Percentiles rank a stretch among this genome's conserved stretches.
Conservation (phyloP, 2,888 invertebrate species). For the Crocallis elinguaria region DNA sequence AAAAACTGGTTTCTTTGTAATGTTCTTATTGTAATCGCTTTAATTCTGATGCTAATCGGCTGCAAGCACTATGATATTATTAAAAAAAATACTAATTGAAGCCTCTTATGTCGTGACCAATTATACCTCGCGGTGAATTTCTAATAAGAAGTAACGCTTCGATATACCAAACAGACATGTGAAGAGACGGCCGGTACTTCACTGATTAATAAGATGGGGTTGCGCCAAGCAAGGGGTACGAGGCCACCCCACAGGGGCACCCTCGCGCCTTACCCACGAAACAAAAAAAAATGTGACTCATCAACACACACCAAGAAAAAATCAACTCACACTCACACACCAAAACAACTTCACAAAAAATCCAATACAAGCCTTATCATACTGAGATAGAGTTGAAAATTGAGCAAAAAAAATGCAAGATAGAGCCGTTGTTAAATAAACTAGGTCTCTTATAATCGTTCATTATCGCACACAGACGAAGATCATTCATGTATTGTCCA, state of each 20-base stretch:
- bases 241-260: constrained; percentile 75
- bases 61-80: too few relatives aligned
- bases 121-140: constrained; percentile 53
- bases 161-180: constrained; percentile 75
- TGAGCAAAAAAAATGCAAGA: constrained; percentile 41
- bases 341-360: constrained; percentile 52
- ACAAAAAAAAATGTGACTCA: constrained; percentile 86
- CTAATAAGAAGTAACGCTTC: constrained; percentile 72
- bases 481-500: constrained; percentile 73
- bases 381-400: constrained; percentile 61
- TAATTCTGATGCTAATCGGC: too few relatives aligned
- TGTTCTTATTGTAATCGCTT: too few relatives aligned
- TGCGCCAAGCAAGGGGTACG: constrained; percentile 78
- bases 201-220: constrained; percentile 85
- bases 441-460: constrained; percentile 82
- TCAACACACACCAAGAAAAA: constrained; percentile 81
- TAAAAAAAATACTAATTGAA: not conserved
- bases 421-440: constrained; percentile 67
- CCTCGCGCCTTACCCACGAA: constrained; percentile 84
- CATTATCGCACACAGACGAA: constrained; percentile 80
- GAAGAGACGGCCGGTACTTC: constrained; percentile 83
- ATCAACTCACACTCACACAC: constrained; percentile 59
- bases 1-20: too few relatives aligned
- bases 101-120: constrained; percentile 32
- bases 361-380: constrained; percentile 70